phyloP scores from a whole-genome alignment of 2,888 invertebrate species.

The Schrankia costaestrigalis region DNA sequence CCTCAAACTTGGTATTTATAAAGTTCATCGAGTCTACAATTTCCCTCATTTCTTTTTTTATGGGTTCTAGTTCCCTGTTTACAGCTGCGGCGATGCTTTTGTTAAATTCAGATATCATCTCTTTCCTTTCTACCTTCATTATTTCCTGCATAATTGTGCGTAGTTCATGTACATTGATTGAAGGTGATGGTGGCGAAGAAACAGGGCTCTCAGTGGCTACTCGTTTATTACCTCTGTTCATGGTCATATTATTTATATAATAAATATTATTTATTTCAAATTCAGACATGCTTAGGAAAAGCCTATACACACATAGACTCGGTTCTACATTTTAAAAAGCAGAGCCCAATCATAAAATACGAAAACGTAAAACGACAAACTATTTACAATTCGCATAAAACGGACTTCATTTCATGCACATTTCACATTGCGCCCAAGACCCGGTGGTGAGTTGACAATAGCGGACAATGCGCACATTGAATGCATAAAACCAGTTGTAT shows the following conservation, averaged over 20 bases:
- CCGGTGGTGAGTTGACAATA: constrained; percentile 51
- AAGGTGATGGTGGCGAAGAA: neutral
- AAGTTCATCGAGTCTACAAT: constrained; percentile 1
- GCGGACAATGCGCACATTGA: constrained; percentile 51
- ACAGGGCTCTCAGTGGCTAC: neutral
- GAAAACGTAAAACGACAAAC: constrained; percentile 8
- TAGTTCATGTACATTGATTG: neutral
- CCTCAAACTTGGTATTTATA: constrained; percentile 3
- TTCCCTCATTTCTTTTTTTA: constrained; percentile 4
- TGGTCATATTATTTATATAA: constrained; percentile 1
- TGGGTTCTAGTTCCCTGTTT: constrained; percentile 1
- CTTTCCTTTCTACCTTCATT: constrained; percentile 2
- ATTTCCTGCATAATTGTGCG: constrained; percentile 1
- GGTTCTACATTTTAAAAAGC: too few species aligned
- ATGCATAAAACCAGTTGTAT: constrained; percentile 62
- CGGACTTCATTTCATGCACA: constrained; percentile 40
- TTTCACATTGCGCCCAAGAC: constrained; percentile 49
- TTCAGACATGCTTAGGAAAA: too few species aligned
- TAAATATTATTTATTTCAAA: too few species aligned
- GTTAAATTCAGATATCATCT: constrained; percentile 2
- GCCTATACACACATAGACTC: too few species aligned
- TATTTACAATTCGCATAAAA: constrained; percentile 20
- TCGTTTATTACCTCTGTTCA: constrained; percentile 3
- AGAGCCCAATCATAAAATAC: too few species aligned
- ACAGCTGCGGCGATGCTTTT: neutral